These are phyloP conservation scores for Eira barbara DNA, from an alignment of 2,113 vertebrate genomes.

Conservation along the genomic window DNA sequence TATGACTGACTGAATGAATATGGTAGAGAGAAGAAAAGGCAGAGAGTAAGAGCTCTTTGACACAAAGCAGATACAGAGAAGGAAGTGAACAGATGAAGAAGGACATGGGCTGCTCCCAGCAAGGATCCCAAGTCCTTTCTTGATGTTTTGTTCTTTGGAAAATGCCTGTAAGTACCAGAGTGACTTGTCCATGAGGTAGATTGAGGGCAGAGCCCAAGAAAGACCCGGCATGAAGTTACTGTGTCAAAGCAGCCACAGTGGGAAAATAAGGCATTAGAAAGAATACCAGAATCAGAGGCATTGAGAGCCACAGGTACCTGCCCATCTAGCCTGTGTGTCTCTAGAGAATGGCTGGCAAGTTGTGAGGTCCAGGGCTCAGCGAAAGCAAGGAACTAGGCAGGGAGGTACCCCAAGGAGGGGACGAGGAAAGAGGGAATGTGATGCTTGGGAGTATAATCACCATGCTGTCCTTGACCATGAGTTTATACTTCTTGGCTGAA, in stretches of 20 bases:
- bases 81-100: background rate
- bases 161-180: background rate
- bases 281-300: background rate
- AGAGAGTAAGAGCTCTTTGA: background rate
- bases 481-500: background rate
- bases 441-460: background rate
- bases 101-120: background rate
- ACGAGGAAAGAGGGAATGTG: too few relatives aligned
- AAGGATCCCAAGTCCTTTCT: background rate
- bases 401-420: background rate
- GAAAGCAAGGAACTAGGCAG: too few relatives aligned
- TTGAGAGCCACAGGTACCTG: background rate
- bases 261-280: background rate
- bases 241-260: background rate
- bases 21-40: background rate
- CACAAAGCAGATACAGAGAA: background rate
- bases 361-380: background rate
- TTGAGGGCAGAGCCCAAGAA: background rate
- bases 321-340: background rate
- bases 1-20: background rate
- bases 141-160: background rate
- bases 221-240: background rate
- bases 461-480: background rate
- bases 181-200: background rate
- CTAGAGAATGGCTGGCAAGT: too few relatives aligned